Base-by-base conservation (phyloP, 2,888 invertebrate species). In the Acrobasis repandana region DNA sequence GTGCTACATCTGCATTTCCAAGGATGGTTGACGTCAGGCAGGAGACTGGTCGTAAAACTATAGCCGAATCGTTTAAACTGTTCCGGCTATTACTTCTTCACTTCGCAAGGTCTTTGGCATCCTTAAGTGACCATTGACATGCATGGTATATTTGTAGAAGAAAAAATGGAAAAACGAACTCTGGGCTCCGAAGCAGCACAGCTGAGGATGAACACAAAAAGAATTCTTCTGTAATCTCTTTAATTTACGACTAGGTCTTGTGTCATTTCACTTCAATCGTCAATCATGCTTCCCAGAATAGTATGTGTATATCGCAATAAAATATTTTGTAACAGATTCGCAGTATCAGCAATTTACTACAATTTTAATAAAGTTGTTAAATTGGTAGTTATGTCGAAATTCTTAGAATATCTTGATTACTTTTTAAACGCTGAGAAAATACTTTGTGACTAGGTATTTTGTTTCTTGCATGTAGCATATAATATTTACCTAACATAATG, bases 251-350 rank as follows among this genome's bases (percentile, higher is more conserved):
- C n/a, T 14, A n/a, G 14, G 43, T 43, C 14, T 28, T n/a, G n/a
- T 43, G 43, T 4, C 43, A 14, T 43, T 43, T 43, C 11, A 43
- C 43, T 14, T 43, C 43, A 43, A 43, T 43, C 14, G 43, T 14
- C n/a, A 43, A 43, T 43, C 43, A 43, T 43, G 43, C 43, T 43
- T 43, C 43, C 14, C 43, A 43, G 43, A n/a, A 43, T 43, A 43
- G 14, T 43, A 14, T 6, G 28, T 6, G 28, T 28, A 28, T 28
- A 28, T 43, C 6, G 43, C 43, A 43, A 43, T 43, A 43, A 36
- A 38, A 43, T 43, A 43, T 43, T 43, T 43, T 43, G 43, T n/a
- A 43, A 43, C 43, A 5, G 5, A 43, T 43, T 43, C 43, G 11
- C 43, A 43, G 43, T 43, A 43, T 14, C 43, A 43, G 10, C 43